Base-by-base conservation (phyloP, 2,888 invertebrate species). In the Brachypalpus laphriformis region DNA sequence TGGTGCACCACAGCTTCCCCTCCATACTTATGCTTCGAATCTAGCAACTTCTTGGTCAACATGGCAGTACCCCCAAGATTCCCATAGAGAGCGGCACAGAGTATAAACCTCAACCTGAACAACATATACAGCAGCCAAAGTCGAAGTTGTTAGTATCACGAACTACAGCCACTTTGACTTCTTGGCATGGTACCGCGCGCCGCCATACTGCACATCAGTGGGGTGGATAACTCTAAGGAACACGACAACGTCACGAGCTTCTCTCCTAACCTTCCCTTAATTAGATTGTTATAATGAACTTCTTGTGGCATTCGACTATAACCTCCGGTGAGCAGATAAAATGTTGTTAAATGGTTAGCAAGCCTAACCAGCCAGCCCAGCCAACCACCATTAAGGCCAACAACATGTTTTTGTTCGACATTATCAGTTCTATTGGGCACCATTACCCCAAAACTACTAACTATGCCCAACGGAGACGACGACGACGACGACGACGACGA, bases 211-310 rank as follows among this genome's bases (percentile, higher is more conserved):
- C 42, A 61, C 56, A 11, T 16, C 31, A 40, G 14, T 45, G 18
- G 20, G n/a, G n/a, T 28, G 34, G 72, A n/a, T 31, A 66, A 51
- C 59, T 71, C 80, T 57, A 63, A 66, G 51, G 45, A 76, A 75
- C 75, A 85, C 85, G 81, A 82, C 80, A 87, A 87, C 87, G 75
- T 87, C 87, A 87, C 87, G 87, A 87, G 87, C 76, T 85, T 68
- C 78, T 87, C 81, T 65, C 37, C 68, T 66, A 85, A 66, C 85
- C 85, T 85, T 81, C 85, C 85, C 87, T 86, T 88, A 88, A 87
- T 88, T 87, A 88, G 88, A 88, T 88, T 87, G 88, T 88, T 88
- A 88, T 87, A 87, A 87, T 87, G 87, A 88, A 87, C 87, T 87
- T 81, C 88, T 87, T 87, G 87, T 88, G 88, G 87, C 87, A 83